Evolutionary conservation across 2,113 vertebrate species (phyloP).

Genomic region (Erpornis zantholeuca): DNA sequence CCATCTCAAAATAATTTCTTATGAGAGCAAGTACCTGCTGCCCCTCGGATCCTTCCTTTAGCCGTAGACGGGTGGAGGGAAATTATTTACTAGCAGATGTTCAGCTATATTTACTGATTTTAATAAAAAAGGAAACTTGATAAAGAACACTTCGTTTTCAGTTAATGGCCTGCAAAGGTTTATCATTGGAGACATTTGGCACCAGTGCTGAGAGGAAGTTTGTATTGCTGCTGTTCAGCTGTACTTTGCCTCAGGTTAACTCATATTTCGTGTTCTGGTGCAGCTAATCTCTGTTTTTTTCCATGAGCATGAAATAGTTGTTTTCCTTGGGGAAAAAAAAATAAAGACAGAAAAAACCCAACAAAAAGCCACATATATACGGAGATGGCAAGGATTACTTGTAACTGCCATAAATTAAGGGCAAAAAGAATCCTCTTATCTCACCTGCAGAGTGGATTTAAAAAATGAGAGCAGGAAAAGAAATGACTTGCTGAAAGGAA

Average conservation of each 20-base stretch:
- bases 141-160: background rate
- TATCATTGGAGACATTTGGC: background rate
- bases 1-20: background rate
- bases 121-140: background rate
- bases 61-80: background rate
- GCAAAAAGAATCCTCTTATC: constrained; percentile 24
- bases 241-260: constrained; percentile 11
- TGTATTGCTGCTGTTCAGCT: background rate
- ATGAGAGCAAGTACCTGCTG: background rate
- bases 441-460: constrained; percentile 18
- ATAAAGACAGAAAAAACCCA: background rate
- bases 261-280: background rate
- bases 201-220: background rate
- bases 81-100: background rate
- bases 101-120: background rate
- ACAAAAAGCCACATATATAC: background rate
- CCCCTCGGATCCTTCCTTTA: background rate
- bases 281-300: background rate
- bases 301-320: background rate
- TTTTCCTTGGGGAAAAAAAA: background rate
- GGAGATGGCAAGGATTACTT: background rate
- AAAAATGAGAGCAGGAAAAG: constrained; percentile 9
- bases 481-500: constrained; percentile 16
- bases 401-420: constrained; percentile 6
- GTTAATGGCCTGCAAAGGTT: background rate